Base-by-base conservation (phyloP, 2,888 invertebrate species). In the Elegia similella region DNA sequence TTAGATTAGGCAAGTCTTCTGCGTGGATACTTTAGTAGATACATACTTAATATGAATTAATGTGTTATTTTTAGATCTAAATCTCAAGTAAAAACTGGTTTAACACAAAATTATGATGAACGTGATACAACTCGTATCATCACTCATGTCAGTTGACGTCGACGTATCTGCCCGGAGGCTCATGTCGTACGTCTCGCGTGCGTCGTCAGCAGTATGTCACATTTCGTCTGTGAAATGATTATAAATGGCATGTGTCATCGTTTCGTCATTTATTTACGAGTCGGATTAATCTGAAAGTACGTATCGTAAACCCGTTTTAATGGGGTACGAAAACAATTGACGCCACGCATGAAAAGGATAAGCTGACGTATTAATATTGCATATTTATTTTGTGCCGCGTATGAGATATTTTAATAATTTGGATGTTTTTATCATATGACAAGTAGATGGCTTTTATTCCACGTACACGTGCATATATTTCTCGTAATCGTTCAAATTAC, bases 151-250 rank as follows among this genome's bases (percentile, higher is more conserved):
- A 64, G n/a, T 64, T 64, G 63, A 56, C 65, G 69, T 66, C 64
- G 66, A 76, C 76, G 68, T 70, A 68, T 63, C 64, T 63, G 62
- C 67, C 73, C 66, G 17, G 62, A 63, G 66, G 72, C 72, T 55
- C 65, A 53, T 61, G 64, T 69, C 68, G 69, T 61, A 64, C 64
- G 71, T 65, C 71, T 59, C 48, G 61, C 55, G 57, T 56, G 58
- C 65, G 62, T 66, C 61, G 68, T 74, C 77, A 72, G 67, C 67
- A 59, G 38, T 59, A 50, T 55, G 63, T 62, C 62, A 59, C 64
- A 61, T 66, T 68, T 65, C 64, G 64, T 65, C 58, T 23, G 62
- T 46, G 60, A 67, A 68, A 70, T 70, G 69, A 69, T 70, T 68
- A 66, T 66, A 65, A 64, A 64, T 65, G 62, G 62, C 55, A 55